Percentiles rank a stretch among this genome's conserved stretches.
These are phyloP conservation scores for Spisula subtruncata DNA, from an alignment of 2,888 invertebrate genomes.

Conservation along the genomic window DNA sequence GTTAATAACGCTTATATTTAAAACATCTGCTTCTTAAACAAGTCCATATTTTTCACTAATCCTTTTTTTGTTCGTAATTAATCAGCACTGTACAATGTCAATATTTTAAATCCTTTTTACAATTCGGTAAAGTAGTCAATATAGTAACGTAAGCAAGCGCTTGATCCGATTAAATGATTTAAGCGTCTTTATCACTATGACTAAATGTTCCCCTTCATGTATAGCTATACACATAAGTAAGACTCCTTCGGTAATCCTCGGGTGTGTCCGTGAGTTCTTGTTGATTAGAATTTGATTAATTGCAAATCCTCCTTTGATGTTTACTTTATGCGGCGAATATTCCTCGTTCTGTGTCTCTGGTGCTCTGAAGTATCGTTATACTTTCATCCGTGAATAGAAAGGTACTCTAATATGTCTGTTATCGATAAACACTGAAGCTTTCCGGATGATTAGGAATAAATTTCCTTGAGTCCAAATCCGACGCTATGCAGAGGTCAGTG, in stretches of 20 bases:
- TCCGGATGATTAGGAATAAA: conserved; percentile 7
- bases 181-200: conserved; percentile 9
- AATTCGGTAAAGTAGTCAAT: neutral
- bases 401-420: neutral
- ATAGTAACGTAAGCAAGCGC: neutral
- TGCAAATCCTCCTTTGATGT: no score
- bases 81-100: neutral
- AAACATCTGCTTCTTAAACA: conserved; percentile 19
- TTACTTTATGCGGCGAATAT: no score
- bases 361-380: neutral
- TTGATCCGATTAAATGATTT: neutral
- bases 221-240: neutral
- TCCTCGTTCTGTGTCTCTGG: no score
- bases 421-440: neutral
- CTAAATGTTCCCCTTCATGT: conserved; percentile 2
- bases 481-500: neutral
- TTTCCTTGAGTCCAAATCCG: neutral
- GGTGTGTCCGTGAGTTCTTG: neutral
- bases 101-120: neutral
- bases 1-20: neutral
- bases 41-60: neutral
- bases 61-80: conserved; percentile 21
- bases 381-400: conserved; percentile 6
- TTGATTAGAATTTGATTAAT: neutral
- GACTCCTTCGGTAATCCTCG: neutral